A percentile compares a stretch with the other conserved stretches of the same genome.
These are phyloP conservation scores for Bovichtus variegatus DNA, from an alignment of 2,797 vertebrate species.

Conservation along the genomic window DNA sequence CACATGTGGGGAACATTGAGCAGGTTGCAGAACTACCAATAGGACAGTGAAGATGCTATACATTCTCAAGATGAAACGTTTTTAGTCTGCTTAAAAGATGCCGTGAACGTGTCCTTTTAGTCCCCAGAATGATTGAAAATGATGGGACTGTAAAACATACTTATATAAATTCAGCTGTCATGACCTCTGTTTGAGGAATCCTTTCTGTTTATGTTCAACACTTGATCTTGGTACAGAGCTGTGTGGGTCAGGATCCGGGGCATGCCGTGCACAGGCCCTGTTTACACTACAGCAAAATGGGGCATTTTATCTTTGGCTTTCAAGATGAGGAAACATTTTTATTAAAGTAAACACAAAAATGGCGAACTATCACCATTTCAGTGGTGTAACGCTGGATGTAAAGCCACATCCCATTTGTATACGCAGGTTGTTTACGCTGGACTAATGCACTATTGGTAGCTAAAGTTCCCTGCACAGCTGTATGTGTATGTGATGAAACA, in stretches of 20 bases:
- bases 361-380: conserved; percentile 18
- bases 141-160: not conserved
- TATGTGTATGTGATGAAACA: too few relatives aligned
- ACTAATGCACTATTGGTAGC: conserved; percentile 50
- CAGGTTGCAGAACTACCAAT: too few relatives aligned
- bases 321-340: conserved; percentile 48
- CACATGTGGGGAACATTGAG: not conserved
- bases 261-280: not conserved
- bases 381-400: conserved; percentile 12
- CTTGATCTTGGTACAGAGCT: conserved; percentile 8
- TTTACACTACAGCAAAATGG: conserved; percentile 31
- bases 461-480: conserved; percentile 8
- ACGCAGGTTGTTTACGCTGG: conserved; percentile 41
- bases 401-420: conserved; percentile 42
- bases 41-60: not conserved
- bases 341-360: conserved; percentile 47
- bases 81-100: too few relatives aligned
- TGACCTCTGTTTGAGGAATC: conserved; percentile 1
- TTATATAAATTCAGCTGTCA: conserved; percentile 9
- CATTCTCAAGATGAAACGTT: not conserved
- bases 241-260: not conserved
- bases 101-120: not conserved
- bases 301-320: conserved; percentile 39
- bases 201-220: conserved; percentile 9
- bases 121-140: not conserved